Evolutionary conservation across 37 sponge, comb jelly and placozoan genomes (phyloP), one percentile per base, ranked within the genome.

Genomic region (Dysidea cf. avara): DNA sequence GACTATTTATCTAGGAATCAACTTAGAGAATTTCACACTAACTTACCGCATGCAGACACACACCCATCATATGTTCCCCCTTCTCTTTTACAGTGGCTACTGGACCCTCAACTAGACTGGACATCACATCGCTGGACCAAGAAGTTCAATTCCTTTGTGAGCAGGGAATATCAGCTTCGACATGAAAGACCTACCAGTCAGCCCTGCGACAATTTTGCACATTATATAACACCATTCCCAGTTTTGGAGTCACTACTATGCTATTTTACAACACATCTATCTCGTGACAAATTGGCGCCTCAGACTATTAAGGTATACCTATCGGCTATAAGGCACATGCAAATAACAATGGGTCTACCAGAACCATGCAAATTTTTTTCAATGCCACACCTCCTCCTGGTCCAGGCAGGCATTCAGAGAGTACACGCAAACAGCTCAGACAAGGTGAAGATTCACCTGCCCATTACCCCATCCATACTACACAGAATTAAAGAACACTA

Each of bases 291-390:
- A 16, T 37, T 81, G 25, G 18, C 61, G 0, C 75, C 67, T 14
- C 73, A 51, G 20, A 77, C 74, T 22, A 82, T 81, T 2, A 87
- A 87, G 64, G 57, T 58, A 1, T 87, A 87, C 43, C 54, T 82
- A 22, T 64, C 88, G 32, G 83, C 73, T 3, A 61, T 87, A 12
- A 47, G 88, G 1, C 37, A 77, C 61, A 39, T 61, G 14, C 83
- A 87, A 20, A 57, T 81, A 2, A 25, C 31, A 18, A 5, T 39
- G n/a, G 88, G 88, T 16, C 11, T 71, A 0, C 81, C 81, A 2
- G 74, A 79, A 0, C 81, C 87, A 32, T 53, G 62, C 3, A 13
- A 52, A 9, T 52, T 50, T 1, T 81, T 77, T 1, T 56, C 78
- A 59, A 56, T 72, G 16, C 88, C 88, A 13, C 31, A 73, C 3